Evolutionary conservation across 2,113 vertebrate genomes (phyloP), one percentile per base, ranked within the genome.

Genomic region (Ahaetulla prasina): DNA sequence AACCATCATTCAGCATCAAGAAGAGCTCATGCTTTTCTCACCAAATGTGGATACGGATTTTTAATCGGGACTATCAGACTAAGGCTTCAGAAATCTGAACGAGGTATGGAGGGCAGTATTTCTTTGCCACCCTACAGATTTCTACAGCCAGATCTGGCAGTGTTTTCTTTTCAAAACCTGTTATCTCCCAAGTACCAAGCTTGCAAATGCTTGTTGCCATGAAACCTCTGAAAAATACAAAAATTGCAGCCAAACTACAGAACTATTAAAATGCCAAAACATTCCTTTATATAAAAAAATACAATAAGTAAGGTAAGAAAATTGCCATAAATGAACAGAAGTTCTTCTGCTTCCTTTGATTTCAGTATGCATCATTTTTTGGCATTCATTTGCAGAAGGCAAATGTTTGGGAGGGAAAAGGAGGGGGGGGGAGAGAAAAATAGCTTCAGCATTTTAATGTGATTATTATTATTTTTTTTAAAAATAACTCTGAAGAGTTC

Each of bases 301-400:
- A 35, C 10, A 20, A 43, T 49, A 60, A 45, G 84, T 63, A 14
- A 63, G 20, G 12, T 49, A 35, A 63, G 47, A 60, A 92, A 74
- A 80, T 53, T 74, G 35, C 47, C 57, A 54, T 80, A 92, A 87
- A 88, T n/a, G 60, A 6, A 80, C 68, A 87, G 50, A 14, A 91
- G n/a, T 63, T 50, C 68, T 50, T 87, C 85, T 87, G 55, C 90
- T 50, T 43, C 84, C 30, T 45, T 91, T 84, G 85, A 91, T 91
- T 91, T 84, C 90, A 91, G 5, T 50, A 87, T 87, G 54, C 50
- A 47, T 50, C 63, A 88, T 35, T 87, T 16, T n/a, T 74, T 68
- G 85, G 85, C 85, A 92, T 43, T 80, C 85, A 92, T 39, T 53
- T 43, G 91, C 57, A 53, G 86, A 92, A 92, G 47, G 14, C 52